These are phyloP conservation scores for Catharus minimus DNA, from an alignment of 2,113 vertebrate species.

Conservation along the genomic window DNA sequence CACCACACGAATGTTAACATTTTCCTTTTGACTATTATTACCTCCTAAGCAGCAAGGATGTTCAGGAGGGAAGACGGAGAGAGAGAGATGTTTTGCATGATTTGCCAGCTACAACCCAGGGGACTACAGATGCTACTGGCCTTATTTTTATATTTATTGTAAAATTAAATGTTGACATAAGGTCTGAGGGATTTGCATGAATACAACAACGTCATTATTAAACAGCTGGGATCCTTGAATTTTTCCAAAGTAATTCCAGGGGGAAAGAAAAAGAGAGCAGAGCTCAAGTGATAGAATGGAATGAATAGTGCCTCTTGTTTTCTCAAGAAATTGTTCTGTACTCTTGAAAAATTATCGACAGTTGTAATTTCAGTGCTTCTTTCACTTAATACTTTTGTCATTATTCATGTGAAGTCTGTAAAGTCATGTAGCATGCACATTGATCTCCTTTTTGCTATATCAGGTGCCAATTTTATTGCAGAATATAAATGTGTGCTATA, in stretches of 20 bases:
- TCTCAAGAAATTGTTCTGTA: conserved; percentile 27
- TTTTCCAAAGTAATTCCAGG: conserved; percentile 36
- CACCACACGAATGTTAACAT: conserved; percentile 62
- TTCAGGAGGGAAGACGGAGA: not conserved
- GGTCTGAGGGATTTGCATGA: conserved; percentile 56
- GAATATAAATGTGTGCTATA: conserved; percentile 24
- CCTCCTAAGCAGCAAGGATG: conserved; percentile 45
- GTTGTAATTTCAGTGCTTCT: conserved; percentile 40
- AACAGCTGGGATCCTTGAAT: conserved; percentile 54
- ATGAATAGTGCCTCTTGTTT: conserved; percentile 60
- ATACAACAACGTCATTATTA: conserved; percentile 60
- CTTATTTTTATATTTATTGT: conserved; percentile 66
- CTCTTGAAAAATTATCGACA: conserved; percentile 37
- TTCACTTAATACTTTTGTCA: conserved; percentile 18
- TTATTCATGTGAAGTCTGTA: conserved; percentile 40
- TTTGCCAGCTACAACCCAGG: conserved; percentile 32
- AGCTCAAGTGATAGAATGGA: conserved; percentile 2
- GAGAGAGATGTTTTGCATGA: conserved; percentile 11
- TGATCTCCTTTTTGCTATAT: conserved; percentile 34
- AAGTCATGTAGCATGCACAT: not conserved
- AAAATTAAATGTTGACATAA: conserved; percentile 68
- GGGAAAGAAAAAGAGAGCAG: not conserved
- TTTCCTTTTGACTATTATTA: conserved; percentile 58
- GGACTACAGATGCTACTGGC: conserved; percentile 35
- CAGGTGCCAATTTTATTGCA: conserved; percentile 58